Conservation (phyloP, 2,888 invertebrate genomes). For the Brenthis daphne region DNA sequence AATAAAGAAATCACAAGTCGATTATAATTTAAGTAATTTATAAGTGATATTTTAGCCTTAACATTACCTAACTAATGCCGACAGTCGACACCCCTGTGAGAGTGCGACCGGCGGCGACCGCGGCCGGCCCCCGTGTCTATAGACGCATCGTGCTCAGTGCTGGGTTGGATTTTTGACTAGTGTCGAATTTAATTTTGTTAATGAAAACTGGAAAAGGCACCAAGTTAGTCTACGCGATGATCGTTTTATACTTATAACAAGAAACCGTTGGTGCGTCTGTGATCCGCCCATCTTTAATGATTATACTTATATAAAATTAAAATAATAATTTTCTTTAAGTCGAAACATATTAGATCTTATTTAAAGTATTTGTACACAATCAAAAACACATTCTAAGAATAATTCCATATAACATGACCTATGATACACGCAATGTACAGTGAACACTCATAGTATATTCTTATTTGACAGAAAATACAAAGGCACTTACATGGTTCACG, state of each 20-base stretch:
- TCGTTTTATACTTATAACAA: too few species aligned
- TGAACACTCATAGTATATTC: too few species aligned
- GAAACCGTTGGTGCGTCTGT: too few species aligned
- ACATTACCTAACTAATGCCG: neutral
- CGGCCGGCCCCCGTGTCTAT: too few species aligned
- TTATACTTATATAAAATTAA: too few species aligned
- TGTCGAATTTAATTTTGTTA: too few species aligned
- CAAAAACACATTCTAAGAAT: constrained; percentile 1
- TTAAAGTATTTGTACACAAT: neutral
- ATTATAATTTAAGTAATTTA: neutral
- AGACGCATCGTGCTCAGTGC: too few species aligned
- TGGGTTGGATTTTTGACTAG: too few species aligned
- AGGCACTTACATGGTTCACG: constrained; percentile 9
- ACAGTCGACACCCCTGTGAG: too few species aligned
- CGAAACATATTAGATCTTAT: neutral
- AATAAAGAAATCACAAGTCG: constrained; percentile 13
- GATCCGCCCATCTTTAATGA: too few species aligned
- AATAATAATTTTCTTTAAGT: too few species aligned
- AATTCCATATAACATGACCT: neutral
- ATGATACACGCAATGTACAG: neutral
- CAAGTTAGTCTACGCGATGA: neutral
- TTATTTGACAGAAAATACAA: neutral
- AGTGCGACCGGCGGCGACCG: too few species aligned
- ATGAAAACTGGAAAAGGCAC: constrained; percentile 5
- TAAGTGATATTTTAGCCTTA: neutral